Evolutionary conservation across 1,140 invertebrate genomes (phyloP).

Genomic region (Bombus breviceps): DNA sequence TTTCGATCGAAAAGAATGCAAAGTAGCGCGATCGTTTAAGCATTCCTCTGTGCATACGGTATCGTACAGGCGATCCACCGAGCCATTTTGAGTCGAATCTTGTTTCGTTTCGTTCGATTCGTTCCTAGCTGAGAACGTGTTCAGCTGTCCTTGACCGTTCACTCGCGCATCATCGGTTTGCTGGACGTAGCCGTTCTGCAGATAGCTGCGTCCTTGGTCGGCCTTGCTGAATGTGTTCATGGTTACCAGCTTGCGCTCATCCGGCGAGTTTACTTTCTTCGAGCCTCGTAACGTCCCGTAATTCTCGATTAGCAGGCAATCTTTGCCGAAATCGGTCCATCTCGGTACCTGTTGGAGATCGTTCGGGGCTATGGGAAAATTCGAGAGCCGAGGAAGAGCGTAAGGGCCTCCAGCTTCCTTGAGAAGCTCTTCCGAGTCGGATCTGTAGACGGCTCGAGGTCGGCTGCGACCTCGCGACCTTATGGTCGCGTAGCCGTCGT

Average conservation of each 20-base stretch:
- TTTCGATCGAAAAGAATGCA: constrained; percentile 1
- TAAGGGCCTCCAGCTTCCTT: constrained; percentile 71
- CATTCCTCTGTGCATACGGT: constrained; percentile 44
- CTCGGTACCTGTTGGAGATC: constrained; percentile 59
- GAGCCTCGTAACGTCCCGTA: constrained; percentile 69
- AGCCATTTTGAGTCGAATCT: neutral
- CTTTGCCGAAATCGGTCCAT: constrained; percentile 53
- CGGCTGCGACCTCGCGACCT: constrained; percentile 82
- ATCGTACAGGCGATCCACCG: constrained; percentile 61
- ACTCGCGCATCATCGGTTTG: neutral
- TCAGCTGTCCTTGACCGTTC: constrained; percentile 20
- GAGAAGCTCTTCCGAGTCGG: constrained; percentile 75
- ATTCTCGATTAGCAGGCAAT: constrained; percentile 69
- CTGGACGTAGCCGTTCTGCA: no score
- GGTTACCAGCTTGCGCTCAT: constrained; percentile 56
- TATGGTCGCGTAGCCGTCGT: constrained; percentile 92
- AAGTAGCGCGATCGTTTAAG: neutral
- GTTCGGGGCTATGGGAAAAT: constrained; percentile 57
- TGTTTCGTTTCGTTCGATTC: constrained; percentile 17
- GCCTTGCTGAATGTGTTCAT: constrained; percentile 74
- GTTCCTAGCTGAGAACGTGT: neutral
- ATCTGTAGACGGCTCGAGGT: constrained; percentile 74
- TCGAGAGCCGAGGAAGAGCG: constrained; percentile 63
- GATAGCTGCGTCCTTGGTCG: neutral
- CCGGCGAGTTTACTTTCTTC: constrained; percentile 28